Base-by-base conservation (phyloP, 2,797 vertebrate genomes). In the Danionella dracula region DNA sequence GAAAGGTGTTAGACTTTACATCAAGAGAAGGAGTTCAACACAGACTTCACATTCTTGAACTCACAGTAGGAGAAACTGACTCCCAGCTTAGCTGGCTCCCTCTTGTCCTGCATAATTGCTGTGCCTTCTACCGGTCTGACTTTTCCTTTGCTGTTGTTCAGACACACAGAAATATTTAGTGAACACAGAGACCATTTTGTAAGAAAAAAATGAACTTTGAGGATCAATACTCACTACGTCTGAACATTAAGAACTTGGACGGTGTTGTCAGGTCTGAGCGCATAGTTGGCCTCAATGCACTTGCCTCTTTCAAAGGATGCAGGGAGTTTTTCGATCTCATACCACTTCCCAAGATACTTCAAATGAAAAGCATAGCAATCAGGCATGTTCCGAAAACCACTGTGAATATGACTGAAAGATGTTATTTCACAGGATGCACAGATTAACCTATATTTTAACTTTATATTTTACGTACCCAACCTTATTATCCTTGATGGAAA, bases 31-130 rank as follows among this genome's bases (percentile, higher is more conserved):
- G 8, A 46, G 9, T 12, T 5, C 45, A 8, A 44, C 20, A 16
- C 4, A 65, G 2, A n/a, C n/a, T n/a, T 8, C 6, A 32, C 8
- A 29, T 1, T 11, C 8, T 38, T 31, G 17, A 58, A 90, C 94
- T 95, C 79, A 97, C 95, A 90, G 76, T 87, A 89, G 10, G 84
- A 93, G 76, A 92, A 95, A 77, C 91, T 92, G 57, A 96, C 84
- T 0, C 81, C 88, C n/a, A 97, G 79, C 74, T 89, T 93, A 65
- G 93, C 91, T 0, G 89, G 80, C 32, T 94, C 88, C 0, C 79
- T 84, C 0, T 38, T n/a, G 50, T 96, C 87, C 9, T 12, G 76
- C 27, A 85, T 54, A 45, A 86, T 81, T 1, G 87, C 85, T 3
- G 94, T 92, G 2, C 93, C 93, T 66, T 92, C 90, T 0, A 79